These are phyloP conservation scores for Drosophila silvestris DNA, from an alignment of 2,888 invertebrate genomes.

Conservation along the genomic window DNA sequence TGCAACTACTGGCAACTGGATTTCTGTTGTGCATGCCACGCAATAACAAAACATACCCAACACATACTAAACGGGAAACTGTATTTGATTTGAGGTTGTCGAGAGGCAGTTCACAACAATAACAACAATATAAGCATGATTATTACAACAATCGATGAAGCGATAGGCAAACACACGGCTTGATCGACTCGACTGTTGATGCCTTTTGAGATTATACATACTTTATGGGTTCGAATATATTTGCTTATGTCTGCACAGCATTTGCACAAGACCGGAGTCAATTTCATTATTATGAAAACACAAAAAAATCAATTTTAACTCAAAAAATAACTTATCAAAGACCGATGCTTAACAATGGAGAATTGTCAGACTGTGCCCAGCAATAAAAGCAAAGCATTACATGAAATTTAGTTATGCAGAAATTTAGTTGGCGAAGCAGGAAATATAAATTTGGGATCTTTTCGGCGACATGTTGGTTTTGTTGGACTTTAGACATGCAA, in stretches of 20 bases:
- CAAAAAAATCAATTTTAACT: not conserved
- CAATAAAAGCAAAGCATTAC: not conserved
- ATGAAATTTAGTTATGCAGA: not conserved
- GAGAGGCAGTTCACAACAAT: slow-evolving; percentile 45
- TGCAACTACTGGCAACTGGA: slow-evolving; percentile 14
- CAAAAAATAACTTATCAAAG: not conserved
- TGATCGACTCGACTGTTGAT: not conserved
- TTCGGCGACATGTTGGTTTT: too few relatives aligned
- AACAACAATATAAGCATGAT: slow-evolving; percentile 7
- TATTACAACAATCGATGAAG: not conserved
- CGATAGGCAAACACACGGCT: not conserved
- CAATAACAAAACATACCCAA: slow-evolving; percentile 55
- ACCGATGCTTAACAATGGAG: not conserved
- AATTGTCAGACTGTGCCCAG: not conserved
- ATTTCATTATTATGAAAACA: not conserved
- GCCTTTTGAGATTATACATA: not conserved
- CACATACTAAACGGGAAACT: slow-evolving; percentile 22
- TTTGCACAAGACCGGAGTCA: not conserved
- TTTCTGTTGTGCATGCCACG: slow-evolving; percentile 58
- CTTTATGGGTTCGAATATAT: not conserved
- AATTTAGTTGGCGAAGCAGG: too few relatives aligned
- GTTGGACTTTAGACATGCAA: not conserved
- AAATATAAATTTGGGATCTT: too few relatives aligned
- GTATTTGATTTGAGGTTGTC: slow-evolving; percentile 71
- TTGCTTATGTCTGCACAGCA: not conserved